Conservation (phyloP, 2,888 invertebrate genomes). For the Deilephila elpenor region DNA sequence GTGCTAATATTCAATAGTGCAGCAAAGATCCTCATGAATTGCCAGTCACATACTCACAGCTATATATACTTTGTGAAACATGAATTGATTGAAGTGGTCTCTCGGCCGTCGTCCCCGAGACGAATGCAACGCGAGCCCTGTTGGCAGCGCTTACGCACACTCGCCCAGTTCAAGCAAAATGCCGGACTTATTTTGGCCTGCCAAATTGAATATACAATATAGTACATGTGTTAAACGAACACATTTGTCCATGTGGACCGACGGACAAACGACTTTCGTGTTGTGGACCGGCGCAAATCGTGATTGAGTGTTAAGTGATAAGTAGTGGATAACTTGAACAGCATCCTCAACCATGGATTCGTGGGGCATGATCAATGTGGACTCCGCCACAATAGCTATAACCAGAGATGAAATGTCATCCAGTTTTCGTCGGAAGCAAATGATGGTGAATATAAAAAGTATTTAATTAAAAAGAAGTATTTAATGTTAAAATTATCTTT, state of each 20-base stretch:
- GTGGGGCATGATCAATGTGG: conserved; percentile 89
- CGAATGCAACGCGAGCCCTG: conserved; percentile 79
- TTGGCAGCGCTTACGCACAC: conserved; percentile 68
- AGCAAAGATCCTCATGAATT: conserved; percentile 15
- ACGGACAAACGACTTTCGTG: conserved; percentile 21
- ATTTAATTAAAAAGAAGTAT: background rate
- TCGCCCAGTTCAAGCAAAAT: conserved; percentile 83
- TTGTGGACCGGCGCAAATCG: background rate
- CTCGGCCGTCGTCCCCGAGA: conserved; percentile 41
- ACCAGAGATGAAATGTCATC: conserved; percentile 87
- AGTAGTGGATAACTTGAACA: conserved; percentile 11
- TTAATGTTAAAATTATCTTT: background rate
- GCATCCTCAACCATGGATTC: conserved; percentile 84
- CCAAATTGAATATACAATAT: conserved; percentile 77
- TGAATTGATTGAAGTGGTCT: conserved; percentile 44
- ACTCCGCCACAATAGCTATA: conserved; percentile 87
- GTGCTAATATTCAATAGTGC: background rate
- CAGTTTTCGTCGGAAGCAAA: conserved; percentile 79
- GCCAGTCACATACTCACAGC: background rate
- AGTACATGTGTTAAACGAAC: conserved; percentile 48
- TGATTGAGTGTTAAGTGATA: conserved; percentile 21
- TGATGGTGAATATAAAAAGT: conserved; percentile 55
- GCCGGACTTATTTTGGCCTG: conserved; percentile 84
- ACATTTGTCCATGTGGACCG: conserved; percentile 26
- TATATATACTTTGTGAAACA: conserved; percentile 30